A percentile compares a stretch with the other conserved stretches of the same genome.
These are phyloP conservation scores for Rutilus rutilus DNA, from an alignment of 2,113 vertebrate species.

Conservation along the genomic window DNA sequence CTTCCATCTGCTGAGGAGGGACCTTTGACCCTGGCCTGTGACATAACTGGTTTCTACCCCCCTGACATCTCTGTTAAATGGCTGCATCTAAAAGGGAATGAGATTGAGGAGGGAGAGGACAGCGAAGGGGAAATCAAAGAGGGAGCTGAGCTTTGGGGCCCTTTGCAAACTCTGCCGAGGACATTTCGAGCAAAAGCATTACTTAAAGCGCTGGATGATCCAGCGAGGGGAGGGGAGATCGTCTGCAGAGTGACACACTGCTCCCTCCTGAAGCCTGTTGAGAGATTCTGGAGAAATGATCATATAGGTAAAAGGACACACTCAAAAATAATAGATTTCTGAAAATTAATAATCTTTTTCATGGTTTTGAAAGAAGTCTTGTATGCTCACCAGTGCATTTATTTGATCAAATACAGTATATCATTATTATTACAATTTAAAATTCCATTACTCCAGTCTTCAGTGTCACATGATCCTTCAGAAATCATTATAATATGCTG, in stretches of 20 bases:
- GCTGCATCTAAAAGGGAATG: constrained; percentile 64
- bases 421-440: neutral
- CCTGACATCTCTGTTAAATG: constrained; percentile 72
- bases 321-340: neutral
- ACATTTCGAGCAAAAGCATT: constrained; percentile 67
- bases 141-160: constrained; percentile 74
- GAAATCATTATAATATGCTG: neutral
- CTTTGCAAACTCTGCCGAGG: constrained; percentile 65
- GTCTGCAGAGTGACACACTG: constrained; percentile 75
- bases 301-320: constrained; percentile 61
- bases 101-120: constrained; percentile 49
- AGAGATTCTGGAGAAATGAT: constrained; percentile 69
- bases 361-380: neutral
- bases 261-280: constrained; percentile 71
- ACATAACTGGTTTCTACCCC: constrained; percentile 76
- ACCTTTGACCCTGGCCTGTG: constrained; percentile 70
- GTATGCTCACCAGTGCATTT: neutral
- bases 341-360: neutral
- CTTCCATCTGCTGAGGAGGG: constrained; percentile 30
- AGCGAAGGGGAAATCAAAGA: constrained; percentile 67
- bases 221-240: constrained; percentile 59
- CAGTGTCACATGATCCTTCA: neutral
- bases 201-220: constrained; percentile 59
- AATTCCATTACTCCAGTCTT: neutral
- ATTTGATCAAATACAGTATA: neutral